Conservation (phyloP, 2,888 invertebrate genomes). For the Pachymerium ferrugineum region DNA sequence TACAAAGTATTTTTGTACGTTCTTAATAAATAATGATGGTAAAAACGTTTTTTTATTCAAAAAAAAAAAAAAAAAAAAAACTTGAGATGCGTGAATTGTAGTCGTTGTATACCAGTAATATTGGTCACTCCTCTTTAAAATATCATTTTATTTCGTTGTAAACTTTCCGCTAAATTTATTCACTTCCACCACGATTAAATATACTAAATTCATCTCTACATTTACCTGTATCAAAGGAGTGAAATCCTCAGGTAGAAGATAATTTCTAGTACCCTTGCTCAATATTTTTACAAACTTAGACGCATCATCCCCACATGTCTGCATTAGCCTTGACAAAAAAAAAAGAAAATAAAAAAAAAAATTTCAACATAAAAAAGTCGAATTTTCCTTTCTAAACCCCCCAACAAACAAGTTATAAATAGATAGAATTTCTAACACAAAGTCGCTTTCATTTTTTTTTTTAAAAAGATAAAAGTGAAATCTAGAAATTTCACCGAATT, state of each 20-base stretch:
- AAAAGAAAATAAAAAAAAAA: slow-evolving; percentile 18
- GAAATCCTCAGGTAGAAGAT: slow-evolving; percentile 74
- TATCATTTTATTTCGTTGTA: too few relatives aligned
- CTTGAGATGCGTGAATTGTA: too few relatives aligned
- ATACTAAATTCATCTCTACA: neutral
- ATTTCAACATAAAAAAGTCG: neutral
- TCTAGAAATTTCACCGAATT: neutral
- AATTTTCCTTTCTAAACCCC: neutral
- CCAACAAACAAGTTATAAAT: neutral
- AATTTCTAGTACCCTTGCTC: slow-evolving; percentile 52
- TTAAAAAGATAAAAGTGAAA: neutral
- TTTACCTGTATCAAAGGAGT: slow-evolving; percentile 67
- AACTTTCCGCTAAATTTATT: too few relatives aligned
- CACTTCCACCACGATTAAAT: too few relatives aligned
- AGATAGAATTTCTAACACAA: neutral
- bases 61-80: neutral
- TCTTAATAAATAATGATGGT: slow-evolving; percentile 21
- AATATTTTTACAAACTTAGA: slow-evolving; percentile 82
- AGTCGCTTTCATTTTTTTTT: neutral
- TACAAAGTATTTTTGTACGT: slow-evolving; percentile 55
- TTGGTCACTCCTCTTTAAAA: too few relatives aligned
- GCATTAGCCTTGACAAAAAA: slow-evolving; percentile 56
- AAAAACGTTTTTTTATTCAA: too few relatives aligned
- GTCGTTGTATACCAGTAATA: too few relatives aligned
- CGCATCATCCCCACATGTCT: slow-evolving; percentile 78